Evolutionary conservation across 2,797 vertebrate species (phyloP).

Genomic region (Luscinia megarhynchos): DNA sequence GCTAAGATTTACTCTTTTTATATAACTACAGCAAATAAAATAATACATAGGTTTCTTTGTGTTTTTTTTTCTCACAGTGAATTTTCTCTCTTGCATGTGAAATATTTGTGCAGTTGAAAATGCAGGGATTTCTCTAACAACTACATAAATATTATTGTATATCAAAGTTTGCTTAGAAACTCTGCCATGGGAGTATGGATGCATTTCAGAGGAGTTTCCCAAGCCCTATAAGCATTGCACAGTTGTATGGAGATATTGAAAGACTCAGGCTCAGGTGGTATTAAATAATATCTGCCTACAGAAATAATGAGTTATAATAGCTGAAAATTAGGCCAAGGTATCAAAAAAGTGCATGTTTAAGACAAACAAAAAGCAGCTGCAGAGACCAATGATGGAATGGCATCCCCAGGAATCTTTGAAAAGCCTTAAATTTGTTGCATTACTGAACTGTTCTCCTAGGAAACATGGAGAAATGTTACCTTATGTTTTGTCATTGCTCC

Average conservation of each 20-base stretch:
- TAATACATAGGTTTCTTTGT: background rate
- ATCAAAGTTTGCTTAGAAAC: background rate
- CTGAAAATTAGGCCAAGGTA: background rate
- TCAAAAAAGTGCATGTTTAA: background rate
- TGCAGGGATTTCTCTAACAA: background rate
- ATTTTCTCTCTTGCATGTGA: background rate
- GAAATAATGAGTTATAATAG: background rate
- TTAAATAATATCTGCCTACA: background rate
- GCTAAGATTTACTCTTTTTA: background rate
- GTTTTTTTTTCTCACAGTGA: background rate
- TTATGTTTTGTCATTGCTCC: slow-evolving; percentile 96
- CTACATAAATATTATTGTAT: background rate
- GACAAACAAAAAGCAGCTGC: background rate
- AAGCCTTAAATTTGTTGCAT: background rate
- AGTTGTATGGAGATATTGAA: background rate
- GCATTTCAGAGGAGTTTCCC: background rate
- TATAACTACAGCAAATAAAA: background rate
- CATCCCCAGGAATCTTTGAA: background rate
- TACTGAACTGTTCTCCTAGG: background rate
- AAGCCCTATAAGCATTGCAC: background rate
- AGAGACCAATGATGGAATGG: background rate
- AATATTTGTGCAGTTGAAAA: background rate
- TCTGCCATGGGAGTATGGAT: background rate
- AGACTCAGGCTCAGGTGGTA: background rate
- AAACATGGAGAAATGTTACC: slow-evolving; percentile 74